Percentiles rank a stretch among this genome's conserved stretches.
phyloP scores from a whole-genome alignment of 2,113 vertebrate species.

The Formicarius rufipectus region DNA sequence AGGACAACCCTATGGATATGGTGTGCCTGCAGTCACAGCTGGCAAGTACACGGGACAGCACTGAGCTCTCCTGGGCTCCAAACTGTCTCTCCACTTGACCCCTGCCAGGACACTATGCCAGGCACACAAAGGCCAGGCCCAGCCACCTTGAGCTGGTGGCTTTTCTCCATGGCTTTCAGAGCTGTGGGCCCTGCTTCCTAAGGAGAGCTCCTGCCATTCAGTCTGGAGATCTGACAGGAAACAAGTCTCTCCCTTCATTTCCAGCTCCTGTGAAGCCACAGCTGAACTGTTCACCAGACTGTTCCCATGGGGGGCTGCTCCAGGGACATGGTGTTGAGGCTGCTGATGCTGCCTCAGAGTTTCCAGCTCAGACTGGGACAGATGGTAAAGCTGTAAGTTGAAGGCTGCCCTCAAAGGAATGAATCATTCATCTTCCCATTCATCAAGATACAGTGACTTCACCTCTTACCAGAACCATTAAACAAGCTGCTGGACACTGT shows the following conservation, averaged over 20 bases:
- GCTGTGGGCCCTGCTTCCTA: background rate
- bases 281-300: background rate
- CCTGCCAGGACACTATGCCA: background rate
- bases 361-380: constrained; percentile 31
- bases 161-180: background rate
- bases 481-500: background rate
- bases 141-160: background rate
- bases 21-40: background rate
- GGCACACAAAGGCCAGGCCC: background rate
- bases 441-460: constrained; percentile 23
- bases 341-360: background rate
- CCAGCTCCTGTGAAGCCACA: background rate
- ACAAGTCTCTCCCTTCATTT: background rate
- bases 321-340: background rate
- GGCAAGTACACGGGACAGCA: background rate
- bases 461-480: constrained; percentile 49
- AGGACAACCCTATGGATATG: background rate
- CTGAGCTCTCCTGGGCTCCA: background rate
- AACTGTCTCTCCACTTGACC: background rate
- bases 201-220: background rate
- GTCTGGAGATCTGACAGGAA: background rate
- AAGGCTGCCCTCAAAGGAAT: constrained; percentile 36
- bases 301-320: background rate
- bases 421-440: constrained; percentile 49
- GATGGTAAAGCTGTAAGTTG: constrained; percentile 3